These are phyloP conservation scores for Caenorhabditis zanzibari DNA, from an alignment of 2,888 invertebrate species.

Conservation along the genomic window DNA sequence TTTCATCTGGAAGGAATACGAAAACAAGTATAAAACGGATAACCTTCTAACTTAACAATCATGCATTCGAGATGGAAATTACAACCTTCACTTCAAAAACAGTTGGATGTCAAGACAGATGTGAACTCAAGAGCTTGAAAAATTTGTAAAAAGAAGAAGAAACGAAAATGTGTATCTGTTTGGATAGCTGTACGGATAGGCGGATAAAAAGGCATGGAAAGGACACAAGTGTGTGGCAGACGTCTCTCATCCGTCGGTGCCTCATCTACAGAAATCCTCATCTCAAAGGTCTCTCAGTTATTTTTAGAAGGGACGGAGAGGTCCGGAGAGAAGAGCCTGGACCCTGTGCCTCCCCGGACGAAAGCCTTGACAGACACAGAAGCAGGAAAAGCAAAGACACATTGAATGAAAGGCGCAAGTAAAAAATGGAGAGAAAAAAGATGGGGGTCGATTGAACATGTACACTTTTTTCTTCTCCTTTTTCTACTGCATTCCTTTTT, in stretches of 20 bases:
- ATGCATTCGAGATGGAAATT: conserved; percentile 10
- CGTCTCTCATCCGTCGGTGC: conserved; percentile 3
- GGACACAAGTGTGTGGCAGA: conserved; percentile 22
- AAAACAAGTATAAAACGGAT: too few relatives aligned
- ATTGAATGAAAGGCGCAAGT: conserved; percentile 46
- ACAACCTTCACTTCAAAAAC: neutral
- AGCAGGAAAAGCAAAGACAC: conserved; percentile 42
- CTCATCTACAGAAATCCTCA: conserved; percentile 50
- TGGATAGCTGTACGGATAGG: conserved; percentile 51
- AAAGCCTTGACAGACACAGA: conserved; percentile 14
- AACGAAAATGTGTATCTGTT: conserved; percentile 37
- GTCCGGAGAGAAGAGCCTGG: conserved; percentile 9
- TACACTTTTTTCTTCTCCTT: conserved; percentile 48
- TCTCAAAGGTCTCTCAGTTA: conserved; percentile 24
- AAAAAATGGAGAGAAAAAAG: conserved; percentile 41
- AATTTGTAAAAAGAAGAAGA: conserved; percentile 21
- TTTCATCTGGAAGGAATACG: too few relatives aligned
- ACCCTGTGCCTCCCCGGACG: neutral
- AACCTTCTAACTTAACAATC: neutral
- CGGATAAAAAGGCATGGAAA: conserved; percentile 26
- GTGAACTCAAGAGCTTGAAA: neutral
- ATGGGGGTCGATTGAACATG: conserved; percentile 61
- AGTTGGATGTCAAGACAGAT: neutral
- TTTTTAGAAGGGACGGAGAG: conserved; percentile 29
- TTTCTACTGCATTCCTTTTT: conserved; percentile 24